A percentile compares a stretch with the other conserved stretches of the same genome.
These are phyloP conservation scores for Augochlora pura DNA, from an alignment of 1,140 invertebrate genomes.

Conservation along the genomic window DNA sequence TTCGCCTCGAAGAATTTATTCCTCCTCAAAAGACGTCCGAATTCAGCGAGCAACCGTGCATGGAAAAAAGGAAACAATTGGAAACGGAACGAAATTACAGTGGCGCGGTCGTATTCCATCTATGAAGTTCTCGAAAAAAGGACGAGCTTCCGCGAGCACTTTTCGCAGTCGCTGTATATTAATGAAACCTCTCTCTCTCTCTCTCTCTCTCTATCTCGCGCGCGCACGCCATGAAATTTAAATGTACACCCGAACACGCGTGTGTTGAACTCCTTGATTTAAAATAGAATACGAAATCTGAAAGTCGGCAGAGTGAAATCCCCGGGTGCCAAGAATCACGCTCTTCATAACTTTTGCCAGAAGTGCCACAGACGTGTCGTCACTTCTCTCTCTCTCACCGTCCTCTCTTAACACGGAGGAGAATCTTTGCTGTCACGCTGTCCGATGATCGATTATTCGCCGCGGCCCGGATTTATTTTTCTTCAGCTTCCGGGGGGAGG, in stretches of 20 bases:
- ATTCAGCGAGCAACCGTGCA: too few species aligned
- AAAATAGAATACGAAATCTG: conserved; percentile 18
- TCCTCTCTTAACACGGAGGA: not conserved
- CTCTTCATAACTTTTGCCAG: conserved; percentile 20
- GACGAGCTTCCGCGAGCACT: too few species aligned
- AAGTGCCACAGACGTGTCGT: conserved; percentile 33
- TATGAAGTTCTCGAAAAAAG: too few species aligned
- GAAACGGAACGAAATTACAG: too few species aligned
- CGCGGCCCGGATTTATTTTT: not conserved
- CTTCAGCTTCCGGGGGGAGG: not conserved
- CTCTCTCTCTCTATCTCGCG: too few species aligned
- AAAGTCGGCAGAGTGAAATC: not conserved
- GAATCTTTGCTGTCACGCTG: not conserved
- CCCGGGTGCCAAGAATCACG: conserved; percentile 34
- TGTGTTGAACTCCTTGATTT: conserved; percentile 10
- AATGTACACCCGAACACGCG: not conserved
- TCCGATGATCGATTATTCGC: not conserved
- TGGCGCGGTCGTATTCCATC: too few species aligned
- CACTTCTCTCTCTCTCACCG: conserved; percentile 17
- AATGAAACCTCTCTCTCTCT: too few species aligned
- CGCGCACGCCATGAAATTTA: not conserved
- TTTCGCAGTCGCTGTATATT: too few species aligned
- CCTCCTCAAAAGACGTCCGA: too few species aligned
- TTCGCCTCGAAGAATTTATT: too few species aligned
- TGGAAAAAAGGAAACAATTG: too few species aligned